A percentile compares a stretch with the other conserved stretches of the same genome.
Conservation (phyloP, 2,113 vertebrate species). For the Centropus unirufus region DNA sequence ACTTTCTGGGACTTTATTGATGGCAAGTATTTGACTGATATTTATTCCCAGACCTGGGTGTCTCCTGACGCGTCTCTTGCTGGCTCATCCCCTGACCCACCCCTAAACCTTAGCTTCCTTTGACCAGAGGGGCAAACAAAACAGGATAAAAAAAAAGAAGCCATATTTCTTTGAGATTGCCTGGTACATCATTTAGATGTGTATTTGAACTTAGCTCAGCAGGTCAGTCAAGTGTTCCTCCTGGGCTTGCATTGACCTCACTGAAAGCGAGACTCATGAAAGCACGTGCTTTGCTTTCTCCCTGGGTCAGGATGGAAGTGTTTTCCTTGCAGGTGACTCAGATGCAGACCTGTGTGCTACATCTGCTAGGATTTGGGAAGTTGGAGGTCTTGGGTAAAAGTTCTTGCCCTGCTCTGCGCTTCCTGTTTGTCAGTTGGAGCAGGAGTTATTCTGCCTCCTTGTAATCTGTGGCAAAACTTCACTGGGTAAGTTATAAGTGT, state of each 20-base stretch:
- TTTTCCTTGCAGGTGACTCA: background rate
- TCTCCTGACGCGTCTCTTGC: background rate
- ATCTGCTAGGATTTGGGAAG: fast-evolving
- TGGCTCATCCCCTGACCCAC: background rate
- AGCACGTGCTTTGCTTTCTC: background rate
- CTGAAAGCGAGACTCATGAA: background rate
- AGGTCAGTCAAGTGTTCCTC: background rate
- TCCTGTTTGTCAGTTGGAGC: background rate
- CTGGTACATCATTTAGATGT: background rate
- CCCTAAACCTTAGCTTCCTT: background rate
- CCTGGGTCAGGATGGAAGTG: background rate
- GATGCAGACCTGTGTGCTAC: background rate
- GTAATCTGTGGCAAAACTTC: background rate
- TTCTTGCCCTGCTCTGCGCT: background rate
- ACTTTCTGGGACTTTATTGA: background rate
- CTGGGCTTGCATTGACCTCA: background rate
- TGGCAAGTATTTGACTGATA: background rate
- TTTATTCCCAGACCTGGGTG: background rate
- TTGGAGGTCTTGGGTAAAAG: background rate
- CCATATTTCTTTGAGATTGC: background rate
- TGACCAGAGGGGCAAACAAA: background rate
- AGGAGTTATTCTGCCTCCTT: background rate
- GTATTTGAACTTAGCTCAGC: background rate
- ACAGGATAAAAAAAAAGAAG: background rate
- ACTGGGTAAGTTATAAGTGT: background rate